phyloP scores from a whole-genome alignment of 2,113 vertebrate species.

The Oriolus oriolus region DNA sequence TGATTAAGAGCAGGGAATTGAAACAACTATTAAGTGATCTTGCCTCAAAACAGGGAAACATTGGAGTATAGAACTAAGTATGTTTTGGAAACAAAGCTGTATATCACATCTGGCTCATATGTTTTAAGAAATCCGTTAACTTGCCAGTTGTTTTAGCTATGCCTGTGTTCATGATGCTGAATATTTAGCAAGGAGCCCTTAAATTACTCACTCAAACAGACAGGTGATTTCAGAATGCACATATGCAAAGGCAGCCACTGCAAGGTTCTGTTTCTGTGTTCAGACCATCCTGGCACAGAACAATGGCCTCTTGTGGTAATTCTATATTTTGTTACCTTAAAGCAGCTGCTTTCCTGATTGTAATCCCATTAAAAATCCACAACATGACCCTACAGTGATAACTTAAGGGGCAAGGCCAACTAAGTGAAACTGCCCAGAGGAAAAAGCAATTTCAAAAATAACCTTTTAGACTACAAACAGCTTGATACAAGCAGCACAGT shows the following conservation, averaged over 20 bases:
- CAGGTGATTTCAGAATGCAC: neutral
- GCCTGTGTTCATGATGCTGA: neutral
- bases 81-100: neutral
- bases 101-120: neutral
- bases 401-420: neutral
- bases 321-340: constrained; percentile 58
- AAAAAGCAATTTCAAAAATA: neutral
- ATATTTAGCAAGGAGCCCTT: neutral
- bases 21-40: neutral
- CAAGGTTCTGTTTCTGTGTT: neutral
- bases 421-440: neutral
- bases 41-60: neutral
- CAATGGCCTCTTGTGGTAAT: constrained; percentile 6
- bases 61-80: neutral
- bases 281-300: neutral
- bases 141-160: neutral
- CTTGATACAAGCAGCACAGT: neutral
- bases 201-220: neutral
- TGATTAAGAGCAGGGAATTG: neutral
- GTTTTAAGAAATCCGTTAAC: neutral
- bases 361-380: constrained; percentile 36
- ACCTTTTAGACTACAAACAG: neutral
- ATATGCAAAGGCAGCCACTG: neutral
- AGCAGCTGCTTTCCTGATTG: constrained; percentile 50
- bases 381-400: constrained; percentile 5